These are phyloP conservation scores for Xestia xanthographa DNA, from an alignment of 2,888 invertebrate species.

Conservation along the genomic window DNA sequence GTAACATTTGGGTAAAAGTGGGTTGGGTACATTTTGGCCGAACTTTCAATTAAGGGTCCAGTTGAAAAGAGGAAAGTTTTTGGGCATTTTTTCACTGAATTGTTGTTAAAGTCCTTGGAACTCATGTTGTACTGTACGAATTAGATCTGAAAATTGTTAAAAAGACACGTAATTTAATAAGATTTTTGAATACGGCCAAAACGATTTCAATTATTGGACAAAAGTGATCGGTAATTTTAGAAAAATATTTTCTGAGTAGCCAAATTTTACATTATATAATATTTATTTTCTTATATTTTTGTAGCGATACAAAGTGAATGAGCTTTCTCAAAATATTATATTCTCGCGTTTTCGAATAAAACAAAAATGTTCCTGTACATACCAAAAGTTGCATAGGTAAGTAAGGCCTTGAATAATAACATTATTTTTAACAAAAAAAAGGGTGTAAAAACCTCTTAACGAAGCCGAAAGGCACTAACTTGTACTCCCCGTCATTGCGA, in stretches of 20 bases:
- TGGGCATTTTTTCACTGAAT: background rate
- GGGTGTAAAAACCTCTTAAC: no score
- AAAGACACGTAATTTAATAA: background rate
- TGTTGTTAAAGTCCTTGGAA: no score
- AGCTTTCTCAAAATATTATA: conserved; percentile 44
- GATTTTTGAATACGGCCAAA: conserved; percentile 30
- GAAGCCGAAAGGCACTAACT: no score
- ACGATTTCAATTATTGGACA: conserved; percentile 5
- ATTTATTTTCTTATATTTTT: conserved; percentile 22
- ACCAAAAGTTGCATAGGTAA: conserved; percentile 26
- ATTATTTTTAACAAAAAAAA: background rate
- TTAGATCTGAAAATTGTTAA: background rate
- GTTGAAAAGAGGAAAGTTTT: background rate
- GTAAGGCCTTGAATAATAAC: background rate
- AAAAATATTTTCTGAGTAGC: conserved; percentile 35
- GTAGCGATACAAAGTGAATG: conserved; percentile 3
- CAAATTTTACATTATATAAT: conserved; percentile 35
- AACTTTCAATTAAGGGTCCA: background rate
- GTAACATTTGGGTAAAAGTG: background rate
- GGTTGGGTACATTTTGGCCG: background rate
- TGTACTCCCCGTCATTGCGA: no score
- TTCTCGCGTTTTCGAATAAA: background rate
- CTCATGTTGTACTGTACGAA: background rate
- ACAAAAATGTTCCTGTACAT: conserved; percentile 21
- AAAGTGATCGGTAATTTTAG: conserved; percentile 17